A percentile compares a stretch with the other conserved stretches of the same genome.
These are phyloP conservation scores for Piaya cayana DNA, from an alignment of 2,113 vertebrate genomes.

Conservation along the genomic window DNA sequence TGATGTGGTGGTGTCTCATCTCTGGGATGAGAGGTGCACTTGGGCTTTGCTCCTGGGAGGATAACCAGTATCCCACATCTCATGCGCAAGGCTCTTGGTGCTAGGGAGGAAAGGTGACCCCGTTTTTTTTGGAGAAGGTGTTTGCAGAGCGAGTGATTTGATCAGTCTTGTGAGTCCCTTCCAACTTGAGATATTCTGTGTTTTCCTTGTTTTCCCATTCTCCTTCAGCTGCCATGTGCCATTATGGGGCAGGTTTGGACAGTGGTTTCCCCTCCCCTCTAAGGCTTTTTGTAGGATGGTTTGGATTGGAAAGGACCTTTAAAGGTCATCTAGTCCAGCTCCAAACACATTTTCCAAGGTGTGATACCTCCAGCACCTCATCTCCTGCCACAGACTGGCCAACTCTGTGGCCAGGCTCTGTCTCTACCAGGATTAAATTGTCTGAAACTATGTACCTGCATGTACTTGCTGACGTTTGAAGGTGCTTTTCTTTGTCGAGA, in stretches of 20 bases:
- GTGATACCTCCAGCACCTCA: not conserved
- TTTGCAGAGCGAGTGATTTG: not conserved
- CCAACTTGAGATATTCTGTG: not conserved
- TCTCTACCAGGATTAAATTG: not conserved
- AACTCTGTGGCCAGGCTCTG: not conserved
- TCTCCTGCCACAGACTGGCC: accelerated
- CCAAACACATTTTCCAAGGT: not conserved
- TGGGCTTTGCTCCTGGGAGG: not conserved
- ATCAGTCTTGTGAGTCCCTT: not conserved
- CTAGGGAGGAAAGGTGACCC: accelerated
- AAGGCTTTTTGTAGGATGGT: accelerated
- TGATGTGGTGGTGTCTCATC: not conserved
- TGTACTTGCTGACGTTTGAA: not conserved
- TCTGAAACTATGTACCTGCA: not conserved
- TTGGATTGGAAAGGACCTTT: not conserved
- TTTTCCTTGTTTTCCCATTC: not conserved
- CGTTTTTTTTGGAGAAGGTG: accelerated
- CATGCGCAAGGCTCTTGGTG: accelerated
- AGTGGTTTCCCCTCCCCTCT: not conserved
- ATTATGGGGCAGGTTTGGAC: accelerated
- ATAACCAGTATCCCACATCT: not conserved
- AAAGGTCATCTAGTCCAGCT: not conserved
- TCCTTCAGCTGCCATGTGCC: not conserved
- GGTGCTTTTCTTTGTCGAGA: not conserved
- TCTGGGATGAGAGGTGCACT: accelerated